Evolutionary conservation across 37 sponge, comb jelly and placozoan species (phyloP), one percentile per base, ranked within the genome.

Genomic region (Hormiphora californensis): DNA sequence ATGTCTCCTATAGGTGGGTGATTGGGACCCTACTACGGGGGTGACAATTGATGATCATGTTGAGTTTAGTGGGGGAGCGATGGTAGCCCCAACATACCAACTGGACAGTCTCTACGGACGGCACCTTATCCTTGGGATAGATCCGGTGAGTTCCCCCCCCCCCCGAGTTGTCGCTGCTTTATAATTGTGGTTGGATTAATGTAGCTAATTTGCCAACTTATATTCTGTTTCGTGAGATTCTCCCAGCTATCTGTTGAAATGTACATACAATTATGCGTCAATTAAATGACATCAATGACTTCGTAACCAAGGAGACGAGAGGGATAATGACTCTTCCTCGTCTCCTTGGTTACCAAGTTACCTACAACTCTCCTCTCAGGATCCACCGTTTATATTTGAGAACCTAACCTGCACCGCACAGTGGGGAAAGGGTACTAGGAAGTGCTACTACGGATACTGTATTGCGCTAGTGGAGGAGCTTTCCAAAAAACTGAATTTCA

Each of bases 401-500:
- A 46, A 73, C 1, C 46, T 43, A 41, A 33, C 46, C 4, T 73
- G 81, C 22, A n/a, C n/a, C n/a, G n/a, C n/a, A n/a, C n/a, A n/a
- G n/a, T n/a, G n/a, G n/a, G n/a, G n/a, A n/a, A n/a, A n/a, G n/a
- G 81, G 81, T 3, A 36, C 27, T 2, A 28, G 9, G 23, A 73
- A 40, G 30, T 73, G 81, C 46, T 73, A 73, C 44, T 73, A 43
- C 22, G 81, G 81, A 22, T 73, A 73, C 44, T 73, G 81, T 73
- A 36, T 73, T 0, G 35, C 81, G 12, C 81, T 73, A 1, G 81
- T 73, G 1, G 17, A 40, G 28, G 81, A 73, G 25, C 81, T 73
- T 21, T 39, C 81, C 1, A 46, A 73, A 4, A 73, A 43, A 46
- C 81, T 73, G 39, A 46, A 33, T 4, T 73, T 73, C 44, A 73